These are phyloP conservation scores for Caenorhabditis wallacei DNA, from an alignment of 2,888 invertebrate species.

Conservation along the genomic window DNA sequence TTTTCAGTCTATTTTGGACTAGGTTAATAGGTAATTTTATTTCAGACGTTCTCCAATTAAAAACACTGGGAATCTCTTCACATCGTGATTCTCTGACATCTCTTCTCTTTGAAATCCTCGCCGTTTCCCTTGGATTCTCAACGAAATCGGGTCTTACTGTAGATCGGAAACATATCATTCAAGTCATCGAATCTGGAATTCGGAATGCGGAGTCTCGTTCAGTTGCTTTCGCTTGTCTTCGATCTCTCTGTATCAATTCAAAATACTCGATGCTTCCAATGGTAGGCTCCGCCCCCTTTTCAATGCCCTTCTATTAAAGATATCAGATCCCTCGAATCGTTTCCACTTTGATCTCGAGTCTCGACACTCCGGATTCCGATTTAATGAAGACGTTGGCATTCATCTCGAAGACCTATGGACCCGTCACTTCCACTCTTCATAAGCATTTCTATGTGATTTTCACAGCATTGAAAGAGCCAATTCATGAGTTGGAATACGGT, in stretches of 20 bases:
- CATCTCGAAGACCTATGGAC: slow-evolving; percentile 55
- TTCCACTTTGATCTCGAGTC: slow-evolving; percentile 58
- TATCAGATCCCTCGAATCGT: slow-evolving; percentile 61
- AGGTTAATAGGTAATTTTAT: no score
- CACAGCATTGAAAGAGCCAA: slow-evolving; percentile 60
- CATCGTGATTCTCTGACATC: slow-evolving; percentile 23
- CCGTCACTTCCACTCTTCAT: slow-evolving; percentile 63
- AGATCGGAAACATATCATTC: slow-evolving; percentile 39
- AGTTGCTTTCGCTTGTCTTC: slow-evolving; percentile 33
- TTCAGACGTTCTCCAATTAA: slow-evolving; percentile 48
- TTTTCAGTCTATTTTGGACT: no score
- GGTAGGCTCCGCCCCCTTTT: slow-evolving; percentile 17
- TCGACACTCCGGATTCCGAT: slow-evolving; percentile 52
- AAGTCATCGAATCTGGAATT: slow-evolving; percentile 52
- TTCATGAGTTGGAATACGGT: slow-evolving; percentile 61
- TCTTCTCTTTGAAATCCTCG: slow-evolving; percentile 53
- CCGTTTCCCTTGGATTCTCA: slow-evolving; percentile 29
- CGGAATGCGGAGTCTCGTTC: neutral
- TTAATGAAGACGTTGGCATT: slow-evolving; percentile 62
- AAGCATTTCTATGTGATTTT: slow-evolving; percentile 71
- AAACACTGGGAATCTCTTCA: slow-evolving; percentile 45
- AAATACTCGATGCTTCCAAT: slow-evolving; percentile 56
- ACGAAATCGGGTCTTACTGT: slow-evolving; percentile 28
- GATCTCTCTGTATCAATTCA: slow-evolving; percentile 43
- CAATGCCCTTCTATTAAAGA: neutral